Base-by-base conservation (phyloP, 2,888 invertebrate species). In the Caenorhabditis drosophilae region DNA sequence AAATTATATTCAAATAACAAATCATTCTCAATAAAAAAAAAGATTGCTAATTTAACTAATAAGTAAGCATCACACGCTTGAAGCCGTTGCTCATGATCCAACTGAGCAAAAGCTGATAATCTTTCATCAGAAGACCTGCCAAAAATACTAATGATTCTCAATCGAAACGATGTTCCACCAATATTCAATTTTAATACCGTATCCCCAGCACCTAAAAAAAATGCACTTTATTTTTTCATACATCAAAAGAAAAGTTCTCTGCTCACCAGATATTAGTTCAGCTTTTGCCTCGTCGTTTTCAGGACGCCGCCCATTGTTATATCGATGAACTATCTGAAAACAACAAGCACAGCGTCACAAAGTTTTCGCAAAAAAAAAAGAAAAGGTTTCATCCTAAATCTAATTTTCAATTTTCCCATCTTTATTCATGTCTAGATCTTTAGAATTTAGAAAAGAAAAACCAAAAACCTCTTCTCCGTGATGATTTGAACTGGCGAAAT, bases 161-260 rank as follows among this genome's bases (percentile, higher is more conserved):
- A 58, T n/a, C 76, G 61, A 49, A 72, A 76, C 18, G 72, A 70
- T 40, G 68, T 73, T 6, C 76, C 76, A 44, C 76, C 76, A 46
- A 76, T 61, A 49, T 76, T 76, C 56, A 76, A 42, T 26, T 74
- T 71, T 26, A 76, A 46, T 12, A 70, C 68, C 2, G 68, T 56
- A 36, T 76, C 76, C 1, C 76, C 73, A 6, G 67, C 63, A 22
- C 76, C 76, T 71, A 23, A 35, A 51, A 52, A 25, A n/a, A 16
- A n/a, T n/a, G n/a, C n/a, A n/a, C n/a, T n/a, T n/a, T n/a, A n/a
- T n/a, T n/a, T n/a, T n/a, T n/a, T n/a, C n/a, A n/a, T n/a, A n/a
- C n/a, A n/a, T n/a, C n/a, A n/a, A n/a, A n/a, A n/a, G n/a, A n/a
- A n/a, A n/a, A n/a, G n/a, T n/a, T n/a, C n/a, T 31, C 31, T 23